Percentiles rank a stretch among this genome's conserved stretches.
These are phyloP conservation scores for Otocyon megalotis DNA, from an alignment of 2,113 vertebrate species.

Conservation along the genomic window DNA sequence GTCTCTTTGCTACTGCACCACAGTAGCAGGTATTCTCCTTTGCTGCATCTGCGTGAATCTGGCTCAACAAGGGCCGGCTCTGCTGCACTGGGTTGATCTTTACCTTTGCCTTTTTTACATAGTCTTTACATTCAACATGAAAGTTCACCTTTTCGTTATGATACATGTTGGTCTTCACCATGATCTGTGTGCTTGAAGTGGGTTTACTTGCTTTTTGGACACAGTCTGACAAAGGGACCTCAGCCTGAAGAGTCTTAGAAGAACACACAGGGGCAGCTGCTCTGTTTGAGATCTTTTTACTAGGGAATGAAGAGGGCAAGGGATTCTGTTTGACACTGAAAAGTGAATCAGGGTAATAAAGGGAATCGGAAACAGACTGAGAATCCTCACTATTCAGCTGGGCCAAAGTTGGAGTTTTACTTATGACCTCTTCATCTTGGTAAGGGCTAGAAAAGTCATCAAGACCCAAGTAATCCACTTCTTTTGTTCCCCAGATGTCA, in stretches of 20 bases:
- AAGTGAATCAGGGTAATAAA: conserved; percentile 94
- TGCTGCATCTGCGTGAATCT: conserved; percentile 84
- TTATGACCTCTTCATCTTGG: conserved; percentile 98
- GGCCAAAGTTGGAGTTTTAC: conserved; percentile 96
- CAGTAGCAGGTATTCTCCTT: conserved; percentile 91
- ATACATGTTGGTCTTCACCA: conserved; percentile 92
- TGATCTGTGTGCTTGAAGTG: conserved; percentile 94
- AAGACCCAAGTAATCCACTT: conserved; percentile 98
- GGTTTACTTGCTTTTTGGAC: conserved; percentile 94
- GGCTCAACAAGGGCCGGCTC: conserved; percentile 84
- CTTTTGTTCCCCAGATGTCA: conserved; percentile 99
- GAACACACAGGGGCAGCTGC: conserved; percentile 89
- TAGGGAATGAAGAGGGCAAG: conserved; percentile 87
- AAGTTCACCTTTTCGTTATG: conserved; percentile 89
- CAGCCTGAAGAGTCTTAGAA: conserved; percentile 91
- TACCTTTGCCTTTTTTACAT: conserved; percentile 97
- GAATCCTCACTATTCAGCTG: conserved; percentile 99
- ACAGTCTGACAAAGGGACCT: conserved; percentile 89
- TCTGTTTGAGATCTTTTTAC: conserved; percentile 91
- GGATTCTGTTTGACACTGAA: conserved; percentile 88
- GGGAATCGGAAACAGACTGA: conserved; percentile 95
- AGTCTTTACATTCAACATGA: conserved; percentile 92
- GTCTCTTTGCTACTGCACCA: conserved; percentile 87
- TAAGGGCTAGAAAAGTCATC: conserved; percentile 99
- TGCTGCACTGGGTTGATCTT: conserved; percentile 91